Base-by-base conservation (phyloP, 1,140 invertebrate genomes). In the Delia radicum region DNA sequence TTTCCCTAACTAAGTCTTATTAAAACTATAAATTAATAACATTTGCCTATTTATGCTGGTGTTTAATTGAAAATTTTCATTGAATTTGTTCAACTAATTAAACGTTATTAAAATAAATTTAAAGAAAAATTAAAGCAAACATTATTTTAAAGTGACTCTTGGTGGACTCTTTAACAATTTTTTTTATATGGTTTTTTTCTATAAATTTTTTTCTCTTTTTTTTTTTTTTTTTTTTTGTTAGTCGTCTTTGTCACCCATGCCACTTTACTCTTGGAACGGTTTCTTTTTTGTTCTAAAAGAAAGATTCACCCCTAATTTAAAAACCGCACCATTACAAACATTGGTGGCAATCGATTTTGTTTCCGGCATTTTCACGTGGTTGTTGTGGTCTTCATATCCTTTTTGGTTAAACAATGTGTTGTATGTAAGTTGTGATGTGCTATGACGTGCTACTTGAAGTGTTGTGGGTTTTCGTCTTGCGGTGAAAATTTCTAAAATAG, bases 291-390 rank as follows among this genome's bases (percentile, higher is more conserved):
- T n/a, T n/a, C n/a, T n/a, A n/a, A n/a, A n/a, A n/a, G n/a, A n/a
- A 29, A 18, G 13, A 24, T 63, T 61, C 61, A 74, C 27, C 26
- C 42, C 55, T 65, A 62, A 62, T 63, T 74, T 13, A 74, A 61
- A 62, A 33, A 74, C 55, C 73, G 73, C 29, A 74, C 55, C 61
- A 37, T 6, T 10, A n/a, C 26, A n/a, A 42, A 42, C n/a, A 55
- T 7, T 55, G 48, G 15, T 18, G 79, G 80, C 81, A 83, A 84
- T 85, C 83, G 83, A 85, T 85, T 85, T 85, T 82, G 82, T 84
- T 84, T 84, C 83, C 82, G 83, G 81, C 81, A 83, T 85, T 84
- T 84, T 84, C 81, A 85, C 82, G 83, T 85, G 83, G 79, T 82
- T 81, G 31, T 28, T 72, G 18, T 72, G 48, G 48, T 72, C 13